These are phyloP conservation scores for Asobara japonica DNA, from an alignment of 1,140 invertebrate genomes.

Conservation along the genomic window DNA sequence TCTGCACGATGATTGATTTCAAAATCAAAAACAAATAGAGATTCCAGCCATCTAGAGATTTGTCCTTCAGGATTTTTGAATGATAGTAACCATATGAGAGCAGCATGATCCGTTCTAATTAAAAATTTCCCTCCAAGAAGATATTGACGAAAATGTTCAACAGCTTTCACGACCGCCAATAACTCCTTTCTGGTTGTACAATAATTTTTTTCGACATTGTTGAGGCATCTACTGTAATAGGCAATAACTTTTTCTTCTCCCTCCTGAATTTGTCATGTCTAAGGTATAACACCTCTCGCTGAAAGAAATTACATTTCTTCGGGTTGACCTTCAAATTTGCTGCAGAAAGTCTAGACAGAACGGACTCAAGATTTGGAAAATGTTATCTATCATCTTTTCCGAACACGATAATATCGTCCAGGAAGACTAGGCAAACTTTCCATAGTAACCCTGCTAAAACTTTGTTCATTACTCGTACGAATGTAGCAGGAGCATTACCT, in stretches of 20 bases:
- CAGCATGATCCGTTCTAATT: constrained; percentile 44
- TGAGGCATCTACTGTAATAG: neutral
- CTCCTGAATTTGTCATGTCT: neutral
- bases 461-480: no score
- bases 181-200: neutral
- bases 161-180: neutral
- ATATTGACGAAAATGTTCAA: neutral
- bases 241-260: neutral
- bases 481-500: no score
- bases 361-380: neutral
- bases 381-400: constrained; percentile 32
- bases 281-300: neutral
- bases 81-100: constrained; percentile 46
- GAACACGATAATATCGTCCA: constrained; percentile 48
- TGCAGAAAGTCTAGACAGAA: neutral
- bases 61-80: constrained; percentile 47
- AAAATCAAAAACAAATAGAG: constrained; percentile 33
- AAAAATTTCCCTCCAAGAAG: neutral
- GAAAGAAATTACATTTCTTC: neutral
- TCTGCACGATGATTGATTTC: neutral
- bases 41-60: constrained; percentile 41
- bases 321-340: neutral
- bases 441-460: constrained; percentile 36
- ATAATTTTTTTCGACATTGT: neutral
- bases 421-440: constrained; percentile 46